Conservation (phyloP, 2,797 vertebrate genomes). For the Paratrypauchen microcephalus region DNA sequence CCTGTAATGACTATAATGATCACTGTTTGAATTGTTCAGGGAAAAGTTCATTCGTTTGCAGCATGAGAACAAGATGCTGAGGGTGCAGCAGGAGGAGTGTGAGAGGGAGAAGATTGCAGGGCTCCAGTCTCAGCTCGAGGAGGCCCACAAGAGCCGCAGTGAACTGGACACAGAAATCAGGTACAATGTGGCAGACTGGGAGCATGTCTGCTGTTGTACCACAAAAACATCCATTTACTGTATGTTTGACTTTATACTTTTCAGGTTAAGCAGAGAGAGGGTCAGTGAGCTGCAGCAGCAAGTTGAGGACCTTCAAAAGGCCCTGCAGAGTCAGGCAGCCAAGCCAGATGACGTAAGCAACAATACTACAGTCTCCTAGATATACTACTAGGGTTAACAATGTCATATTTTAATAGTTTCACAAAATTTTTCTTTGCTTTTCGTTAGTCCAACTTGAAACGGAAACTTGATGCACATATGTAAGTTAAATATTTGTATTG, state of each 20-base stretch:
- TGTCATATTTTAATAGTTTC: slow-evolving; percentile 8
- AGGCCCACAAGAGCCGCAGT: slow-evolving; percentile 84
- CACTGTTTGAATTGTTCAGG: slow-evolving; percentile 62
- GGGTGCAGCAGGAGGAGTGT: slow-evolving; percentile 88
- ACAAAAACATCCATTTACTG: neutral
- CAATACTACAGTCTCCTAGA: neutral
- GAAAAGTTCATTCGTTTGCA: slow-evolving; percentile 94
- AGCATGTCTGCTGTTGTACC: neutral
- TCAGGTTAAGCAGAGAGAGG: slow-evolving; percentile 84
- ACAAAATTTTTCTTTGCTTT: too few relatives aligned
- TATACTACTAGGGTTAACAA: slow-evolving; percentile 15
- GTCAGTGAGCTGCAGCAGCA: slow-evolving; percentile 89
- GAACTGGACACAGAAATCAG: slow-evolving; percentile 92
- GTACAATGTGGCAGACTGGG: slow-evolving; percentile 56
- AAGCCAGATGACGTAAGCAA: slow-evolving; percentile 89
- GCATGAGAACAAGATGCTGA: slow-evolving; percentile 97
- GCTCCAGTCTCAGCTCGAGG: slow-evolving; percentile 87
- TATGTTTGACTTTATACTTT: slow-evolving; percentile 6
- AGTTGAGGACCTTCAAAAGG: slow-evolving; percentile 93
- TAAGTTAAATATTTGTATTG: slow-evolving; percentile 75
- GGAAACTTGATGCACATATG: slow-evolving; percentile 95
- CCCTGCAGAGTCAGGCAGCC: slow-evolving; percentile 88
- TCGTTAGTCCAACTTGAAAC: slow-evolving; percentile 90
- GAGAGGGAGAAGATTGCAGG: slow-evolving; percentile 85
- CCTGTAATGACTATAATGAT: neutral